These are phyloP conservation scores for Antheraea mylitta DNA, from an alignment of 1,140 invertebrate species.

Conservation along the genomic window DNA sequence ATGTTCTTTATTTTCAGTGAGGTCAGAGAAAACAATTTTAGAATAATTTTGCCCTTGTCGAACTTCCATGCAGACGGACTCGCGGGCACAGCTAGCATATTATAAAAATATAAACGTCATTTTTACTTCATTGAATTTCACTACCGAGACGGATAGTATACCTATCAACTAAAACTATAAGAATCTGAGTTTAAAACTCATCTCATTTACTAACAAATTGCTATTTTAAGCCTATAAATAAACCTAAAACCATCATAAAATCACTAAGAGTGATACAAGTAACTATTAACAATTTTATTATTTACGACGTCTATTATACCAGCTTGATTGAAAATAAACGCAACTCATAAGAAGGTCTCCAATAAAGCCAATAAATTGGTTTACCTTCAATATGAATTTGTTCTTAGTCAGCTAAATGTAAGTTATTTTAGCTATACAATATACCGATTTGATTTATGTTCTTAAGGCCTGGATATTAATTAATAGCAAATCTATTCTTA, in stretches of 20 bases:
- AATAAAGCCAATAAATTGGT: constrained; percentile 18
- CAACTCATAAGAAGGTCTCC: constrained; percentile 15
- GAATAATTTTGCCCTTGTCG: too few relatives aligned
- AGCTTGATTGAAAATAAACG: constrained; percentile 22
- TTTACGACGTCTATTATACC: constrained; percentile 13
- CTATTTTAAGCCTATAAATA: background rate
- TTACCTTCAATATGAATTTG: constrained; percentile 15
- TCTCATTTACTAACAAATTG: too few relatives aligned
- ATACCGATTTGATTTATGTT: constrained; percentile 1
- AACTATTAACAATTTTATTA: background rate
- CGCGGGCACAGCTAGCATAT: too few relatives aligned
- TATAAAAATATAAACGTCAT: too few relatives aligned
- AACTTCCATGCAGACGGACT: too few relatives aligned
- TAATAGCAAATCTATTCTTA: background rate
- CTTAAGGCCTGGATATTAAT: too few relatives aligned
- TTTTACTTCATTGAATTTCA: too few relatives aligned
- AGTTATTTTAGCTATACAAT: constrained; percentile 8
- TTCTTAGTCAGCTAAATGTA: constrained; percentile 5
- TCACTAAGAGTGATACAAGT: background rate
- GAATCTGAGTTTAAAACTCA: too few relatives aligned
- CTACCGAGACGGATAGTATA: too few relatives aligned
- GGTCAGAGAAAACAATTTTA: too few relatives aligned
- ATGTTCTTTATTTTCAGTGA: too few relatives aligned
- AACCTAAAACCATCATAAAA: background rate
- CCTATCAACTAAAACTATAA: too few relatives aligned